Evolutionary conservation across 2,797 vertebrate species (phyloP), one percentile per base, ranked within the genome.

Genomic region (Acipenser oxyrinchus): DNA sequence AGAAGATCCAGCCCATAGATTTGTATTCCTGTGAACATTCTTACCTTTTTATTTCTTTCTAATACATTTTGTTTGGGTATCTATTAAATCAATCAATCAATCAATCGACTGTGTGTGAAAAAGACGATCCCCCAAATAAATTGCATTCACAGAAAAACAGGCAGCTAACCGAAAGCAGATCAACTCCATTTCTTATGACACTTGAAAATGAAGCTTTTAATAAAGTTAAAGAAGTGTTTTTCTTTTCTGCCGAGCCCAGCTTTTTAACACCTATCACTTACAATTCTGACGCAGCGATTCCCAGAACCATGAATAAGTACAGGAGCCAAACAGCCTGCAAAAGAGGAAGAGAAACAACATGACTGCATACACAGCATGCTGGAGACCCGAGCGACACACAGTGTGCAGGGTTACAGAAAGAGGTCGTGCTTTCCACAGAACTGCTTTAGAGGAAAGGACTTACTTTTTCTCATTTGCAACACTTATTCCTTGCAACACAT

Each of bases 251-350:
- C 10, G 53, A 10, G 18, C 10, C 2, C 23, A 51, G 52, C 10
- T 6, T 11, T 18, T 11, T 18, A 18, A 18, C 15, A 18, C 15
- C 9, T 67, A 59, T 74, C 67, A 93, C 96, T 96, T 81, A 99
- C 96, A 97, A 98, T 60, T 96, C 94, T 2, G 92, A 95, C 0
- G 96, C 96, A 0, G 91, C 83, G 70, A 96, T 87, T 12, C 90
- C 91, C 0, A 98, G 93, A 70, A 95, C 78, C 66, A 94, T 12
- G 65, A 98, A 99, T 68, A 99, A 81, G 77, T 92, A 88, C 3
- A 95, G 60, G 10, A 99, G 87, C 96, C 95, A 99, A 60, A 94
- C n/a, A 12, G 83, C 82, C 96, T 99, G 83, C 0, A 37, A 37
- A 37, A 70, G 67, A 69, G 68, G 73, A 51, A 60, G 65, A 77